Base-by-base conservation (phyloP, 2,113 vertebrate genomes). In the Brachyhypopomus gauderio region DNA sequence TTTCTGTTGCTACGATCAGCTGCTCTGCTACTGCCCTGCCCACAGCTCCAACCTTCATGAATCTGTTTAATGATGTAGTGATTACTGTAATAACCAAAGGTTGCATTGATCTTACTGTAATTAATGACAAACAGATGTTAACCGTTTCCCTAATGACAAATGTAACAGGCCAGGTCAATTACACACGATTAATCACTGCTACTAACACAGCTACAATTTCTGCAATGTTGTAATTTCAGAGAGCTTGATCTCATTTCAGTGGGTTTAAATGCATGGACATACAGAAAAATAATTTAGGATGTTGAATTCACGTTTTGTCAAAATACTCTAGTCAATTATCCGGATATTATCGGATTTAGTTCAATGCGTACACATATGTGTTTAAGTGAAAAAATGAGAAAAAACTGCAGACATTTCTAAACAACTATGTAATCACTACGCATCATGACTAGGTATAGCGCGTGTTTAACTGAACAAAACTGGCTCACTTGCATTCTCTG, bases 81-180 rank as follows among this genome's bases (percentile, higher is more conserved):
- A 81, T 81, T 76, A 81, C 72, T 79, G 64, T 79, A 71, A 79
- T 85, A 82, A 85, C 81, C 72, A 75, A 76, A 64, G 76, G 72
- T 76, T 85, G 80, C 72, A 78, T 85, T 76, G 80, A 82, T 82
- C 81, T 63, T 76, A 76, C 80, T 78, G 84, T 81, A 82, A 85
- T 82, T 85, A 85, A 82, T 85, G 80, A 72, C 48, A 78, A 85
- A 82, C 84, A 85, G 84, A 85, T 85, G 84, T 85, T 85, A 79
- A 76, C 80, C 81, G 55, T 82, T 82, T 79, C 84, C 80, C 81
- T 82, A 38, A 76, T 82, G 84, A 81, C 81, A 56, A 79, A 85
- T 82, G 79, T 82, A 82, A 73, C 84, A 82, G 77, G 76, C 84
- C 72, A 79, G 80, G 81, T 45, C 79, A 79, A 85, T 82, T 79